These are phyloP conservation scores for Tenualosa thibaudeaui DNA, from an alignment of 2,797 vertebrate species.

Conservation along the genomic window DNA sequence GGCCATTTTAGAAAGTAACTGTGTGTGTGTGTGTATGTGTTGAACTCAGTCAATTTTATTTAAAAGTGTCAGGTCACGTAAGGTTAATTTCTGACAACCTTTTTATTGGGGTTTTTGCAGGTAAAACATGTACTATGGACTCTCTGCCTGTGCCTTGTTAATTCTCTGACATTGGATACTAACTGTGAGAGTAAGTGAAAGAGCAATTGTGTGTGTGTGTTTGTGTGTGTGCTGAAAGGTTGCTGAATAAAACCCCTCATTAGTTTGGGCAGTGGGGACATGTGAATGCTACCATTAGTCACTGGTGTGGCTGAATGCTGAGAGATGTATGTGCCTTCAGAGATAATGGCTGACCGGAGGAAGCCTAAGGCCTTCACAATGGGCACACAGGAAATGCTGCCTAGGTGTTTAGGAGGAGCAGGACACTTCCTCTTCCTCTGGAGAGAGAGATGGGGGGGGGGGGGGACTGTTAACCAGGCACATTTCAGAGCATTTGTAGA, in stretches of 20 bases:
- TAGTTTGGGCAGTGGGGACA: slow-evolving; percentile 46
- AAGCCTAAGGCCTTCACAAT: slow-evolving; percentile 41
- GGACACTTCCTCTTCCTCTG: slow-evolving; percentile 32
- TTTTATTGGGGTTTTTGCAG: not conserved
- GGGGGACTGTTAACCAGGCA: no score
- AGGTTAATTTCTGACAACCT: no score
- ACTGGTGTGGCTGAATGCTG: slow-evolving; percentile 44
- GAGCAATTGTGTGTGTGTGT: not conserved
- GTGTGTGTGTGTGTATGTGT: not conserved
- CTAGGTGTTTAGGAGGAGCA: slow-evolving; percentile 41
- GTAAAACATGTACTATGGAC: not conserved
- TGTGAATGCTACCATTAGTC: slow-evolving; percentile 51
- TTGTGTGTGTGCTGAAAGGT: slow-evolving; percentile 36
- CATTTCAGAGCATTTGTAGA: not conserved
- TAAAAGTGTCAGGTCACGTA: no score
- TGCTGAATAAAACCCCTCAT: slow-evolving; percentile 40
- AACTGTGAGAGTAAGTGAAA: not conserved
- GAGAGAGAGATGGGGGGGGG: slow-evolving; percentile 8
- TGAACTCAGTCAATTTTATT: no score
- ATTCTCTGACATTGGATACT: not conserved
- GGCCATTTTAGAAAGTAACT: not conserved
- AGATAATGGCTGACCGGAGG: slow-evolving; percentile 42
- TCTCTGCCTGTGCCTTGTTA: not conserved
- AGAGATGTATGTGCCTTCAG: slow-evolving; percentile 41
- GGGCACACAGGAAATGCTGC: slow-evolving; percentile 41